Conservation (phyloP, 2,888 invertebrate genomes). For the Xestia xanthographa region DNA sequence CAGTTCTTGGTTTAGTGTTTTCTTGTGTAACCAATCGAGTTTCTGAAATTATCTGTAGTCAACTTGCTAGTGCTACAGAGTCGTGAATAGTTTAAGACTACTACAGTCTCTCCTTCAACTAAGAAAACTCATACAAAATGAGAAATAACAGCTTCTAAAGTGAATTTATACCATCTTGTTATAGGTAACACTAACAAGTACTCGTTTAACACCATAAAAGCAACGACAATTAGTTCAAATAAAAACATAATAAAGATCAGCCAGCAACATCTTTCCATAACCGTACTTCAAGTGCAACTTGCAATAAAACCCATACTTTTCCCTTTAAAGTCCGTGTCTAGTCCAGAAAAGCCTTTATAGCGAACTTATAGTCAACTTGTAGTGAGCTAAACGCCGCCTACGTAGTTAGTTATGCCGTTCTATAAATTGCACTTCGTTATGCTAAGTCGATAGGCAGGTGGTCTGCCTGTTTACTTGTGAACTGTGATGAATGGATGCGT, state of each 20-base stretch:
- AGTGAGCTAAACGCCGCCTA: slow-evolving; percentile 67
- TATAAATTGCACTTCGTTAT: slow-evolving; percentile 88
- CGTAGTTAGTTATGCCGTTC: slow-evolving; percentile 70
- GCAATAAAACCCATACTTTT: slow-evolving; percentile 60
- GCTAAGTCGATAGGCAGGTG: slow-evolving; percentile 85
- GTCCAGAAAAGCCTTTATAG: slow-evolving; percentile 59
- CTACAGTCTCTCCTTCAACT: neutral
- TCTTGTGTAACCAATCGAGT: neutral
- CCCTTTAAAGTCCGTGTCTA: slow-evolving; percentile 41
- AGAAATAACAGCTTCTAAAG: neutral
- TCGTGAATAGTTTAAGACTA: neutral
- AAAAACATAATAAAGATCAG: slow-evolving; percentile 33
- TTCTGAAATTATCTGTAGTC: neutral
- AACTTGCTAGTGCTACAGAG: neutral
- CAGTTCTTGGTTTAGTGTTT: neutral
- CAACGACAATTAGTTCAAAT: slow-evolving; percentile 21
- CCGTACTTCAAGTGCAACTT: slow-evolving; percentile 48
- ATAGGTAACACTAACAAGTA: neutral
- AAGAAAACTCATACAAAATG: neutral
- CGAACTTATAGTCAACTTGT: slow-evolving; percentile 48
- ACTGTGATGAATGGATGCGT: slow-evolving; percentile 63
- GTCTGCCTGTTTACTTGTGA: slow-evolving; percentile 71
- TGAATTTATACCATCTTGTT: neutral
- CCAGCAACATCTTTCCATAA: slow-evolving; percentile 41
- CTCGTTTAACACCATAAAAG: slow-evolving; percentile 3